These are phyloP conservation scores for Diorhabda carinulata DNA, from an alignment of 1,140 invertebrate species.

Conservation along the genomic window DNA sequence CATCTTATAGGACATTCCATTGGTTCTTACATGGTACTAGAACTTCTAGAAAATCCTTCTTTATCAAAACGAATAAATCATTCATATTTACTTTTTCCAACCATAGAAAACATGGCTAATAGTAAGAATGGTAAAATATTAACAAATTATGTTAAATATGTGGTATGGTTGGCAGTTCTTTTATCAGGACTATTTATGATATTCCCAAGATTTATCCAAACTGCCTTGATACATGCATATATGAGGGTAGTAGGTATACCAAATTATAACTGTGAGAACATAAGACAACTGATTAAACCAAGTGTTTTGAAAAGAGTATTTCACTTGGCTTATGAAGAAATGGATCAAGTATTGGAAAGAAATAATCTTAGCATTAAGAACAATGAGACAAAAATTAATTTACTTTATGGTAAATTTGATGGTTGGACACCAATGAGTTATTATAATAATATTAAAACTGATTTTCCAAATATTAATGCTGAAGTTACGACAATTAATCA, in stretches of 20 bases:
- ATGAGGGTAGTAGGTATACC: conserved; percentile 51
- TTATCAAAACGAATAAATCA: conserved; percentile 52
- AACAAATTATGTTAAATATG: conserved; percentile 52
- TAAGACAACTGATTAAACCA: conserved; percentile 54
- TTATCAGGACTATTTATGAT: conserved; percentile 57
- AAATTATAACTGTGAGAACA: conserved; percentile 43
- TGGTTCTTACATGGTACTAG: conserved; percentile 74
- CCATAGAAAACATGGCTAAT: conserved; percentile 71
- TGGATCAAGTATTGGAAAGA: conserved; percentile 56
- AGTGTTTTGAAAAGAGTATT: conserved; percentile 54
- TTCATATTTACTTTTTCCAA: conserved; percentile 75
- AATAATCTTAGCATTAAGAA: conserved; percentile 54
- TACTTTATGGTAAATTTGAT: conserved; percentile 74
- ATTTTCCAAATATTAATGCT: conserved; percentile 61
- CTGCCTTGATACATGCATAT: conserved; percentile 52
- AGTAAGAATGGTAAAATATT: conserved; percentile 66
- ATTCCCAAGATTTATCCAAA: conserved; percentile 55
- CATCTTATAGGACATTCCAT: conserved; percentile 82
- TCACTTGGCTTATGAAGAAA: conserved; percentile 61
- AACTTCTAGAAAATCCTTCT: conserved; percentile 60
- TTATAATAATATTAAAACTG: conserved; percentile 58
- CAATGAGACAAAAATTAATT: conserved; percentile 58
- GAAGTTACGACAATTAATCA: conserved; percentile 66
- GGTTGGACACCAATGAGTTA: conserved; percentile 70
- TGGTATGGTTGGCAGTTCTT: conserved; percentile 55